These are phyloP conservation scores for Schrankia costaestrigalis DNA, from an alignment of 2,888 invertebrate species.

Conservation along the genomic window DNA sequence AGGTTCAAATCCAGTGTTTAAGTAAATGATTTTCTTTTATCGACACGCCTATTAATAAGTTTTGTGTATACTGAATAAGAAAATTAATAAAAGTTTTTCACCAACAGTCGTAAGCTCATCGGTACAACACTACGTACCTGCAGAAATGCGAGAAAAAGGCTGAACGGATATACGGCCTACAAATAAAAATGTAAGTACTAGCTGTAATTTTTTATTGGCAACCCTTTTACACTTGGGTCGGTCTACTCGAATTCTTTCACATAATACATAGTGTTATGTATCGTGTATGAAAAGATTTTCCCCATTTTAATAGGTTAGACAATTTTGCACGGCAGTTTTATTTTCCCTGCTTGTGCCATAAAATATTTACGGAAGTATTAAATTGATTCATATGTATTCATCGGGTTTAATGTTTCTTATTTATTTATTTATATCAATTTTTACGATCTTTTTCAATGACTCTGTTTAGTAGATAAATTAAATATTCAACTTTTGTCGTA, in stretches of 20 bases:
- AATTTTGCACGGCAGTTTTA: not conserved
- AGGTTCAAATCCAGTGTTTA: no score
- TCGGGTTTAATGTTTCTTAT: no score
- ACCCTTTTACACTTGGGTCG: constrained; percentile 11
- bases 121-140: constrained; percentile 38
- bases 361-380: no score
- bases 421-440: no score
- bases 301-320: constrained; percentile 7
- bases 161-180: constrained; percentile 54
- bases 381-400: no score
- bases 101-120: constrained; percentile 41
- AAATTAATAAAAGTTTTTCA: constrained; percentile 15
- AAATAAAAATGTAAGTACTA: constrained; percentile 72
- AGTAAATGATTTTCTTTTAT: no score
- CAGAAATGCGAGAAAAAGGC: constrained; percentile 75
- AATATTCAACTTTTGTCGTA: no score
- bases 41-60: no score
- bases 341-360: not conserved
- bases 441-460: no score
- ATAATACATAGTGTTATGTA: no score
- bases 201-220: constrained; percentile 18
- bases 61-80: constrained; percentile 2
- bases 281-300: constrained; percentile 15
- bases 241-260: constrained; percentile 8
- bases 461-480: no score